Evolutionary conservation across 1,140 invertebrate species (phyloP), one percentile per base, ranked within the genome.

Genomic region (Camponotus floridanus): DNA sequence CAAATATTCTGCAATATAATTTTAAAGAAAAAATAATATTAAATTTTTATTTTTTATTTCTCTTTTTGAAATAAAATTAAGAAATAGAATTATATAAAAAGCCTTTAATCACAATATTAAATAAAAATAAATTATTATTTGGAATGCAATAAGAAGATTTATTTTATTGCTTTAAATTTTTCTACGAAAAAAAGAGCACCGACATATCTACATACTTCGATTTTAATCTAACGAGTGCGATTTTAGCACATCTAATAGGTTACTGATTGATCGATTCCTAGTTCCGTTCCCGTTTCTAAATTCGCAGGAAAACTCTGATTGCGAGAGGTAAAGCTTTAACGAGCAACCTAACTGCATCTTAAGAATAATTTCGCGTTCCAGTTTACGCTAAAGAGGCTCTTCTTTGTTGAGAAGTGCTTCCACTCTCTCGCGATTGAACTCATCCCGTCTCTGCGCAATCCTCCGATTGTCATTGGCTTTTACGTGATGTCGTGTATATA

Each of bases 351-450:
- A 57, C 51, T 70, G 33, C 8, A 42, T 15, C 36, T 59, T 70
- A 59, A 80, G 76, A 80, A 80, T 70, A 70, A 70, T 80, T 80
- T 80, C n/a, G 62, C 62, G 76, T 80, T 80, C 64, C 65, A 80
- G 65, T 80, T 80, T 79, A 51, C n/a, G 45, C 1, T 70, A 15
- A 57, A 57, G 64, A 68, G 48, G 15, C 21, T 48, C 39, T 57
- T 70, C 42, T 67, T 51, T 11, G 76, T 79, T 6, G 15, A 68
- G 1, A 42, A 70, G 51, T 31, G 48, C 21, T 70, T 70, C 31
- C 33, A 9, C 64, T 39, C 48, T 51, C 45, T 68, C 45, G 33
- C 33, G 33, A 70, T 80, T 65, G 33, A 80, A 57, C n/a, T 57
- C 33, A 5, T 79, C 31, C 31, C 13, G 18, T 78, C 15, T 11